Evolutionary conservation across 2,888 invertebrate genomes (phyloP), one percentile per base, ranked within the genome.

Genomic region (Geophilus truncorum): DNA sequence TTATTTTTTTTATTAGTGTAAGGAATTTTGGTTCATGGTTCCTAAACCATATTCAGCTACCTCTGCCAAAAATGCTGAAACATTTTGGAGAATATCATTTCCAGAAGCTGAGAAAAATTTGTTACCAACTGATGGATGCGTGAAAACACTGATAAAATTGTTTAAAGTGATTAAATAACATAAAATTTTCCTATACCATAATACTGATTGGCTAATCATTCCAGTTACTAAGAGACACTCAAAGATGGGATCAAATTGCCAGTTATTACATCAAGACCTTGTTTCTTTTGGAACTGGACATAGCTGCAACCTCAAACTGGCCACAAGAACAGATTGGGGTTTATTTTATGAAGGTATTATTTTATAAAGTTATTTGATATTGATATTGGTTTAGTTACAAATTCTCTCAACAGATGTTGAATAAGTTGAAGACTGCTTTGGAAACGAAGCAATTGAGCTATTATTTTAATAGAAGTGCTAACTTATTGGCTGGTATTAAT

Each of bases 181-280:
- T 23, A 2, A 25, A 25, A 62, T 62, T 15, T 23, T 21, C 9
- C 2, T 5, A 10, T 57, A 21, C 7, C 21, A 4, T 57, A 18
- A 2, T 10, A 15, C 4, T 10, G 15, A 15, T 10, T 51, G 5
- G 18, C 18, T 57, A 57, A 23, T 57, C 4, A 57, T 21, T 70
- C 9, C 62, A 83, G 83, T 77, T 82, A 12, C 45, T 83, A 25
- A 40, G 83, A 36, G 83, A 83, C 77, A 79, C 78, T 34, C 81
- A 83, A 75, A 70, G 81, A 9, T 83, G 83, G 83, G 81, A 81
- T 51, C 80, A 77, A 75, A 23, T 83, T 10, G 81, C 81, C 10
- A 83, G 83, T 3, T 83, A 83, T 78, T 83, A 83, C 78, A 80
- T 83, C 21, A 83, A 83, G 80, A 83, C 83, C 9, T 77, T 83